A percentile compares a stretch with the other conserved stretches of the same genome.
phyloP scores from a whole-genome alignment of 2,113 vertebrate species.

The Axis porcinus region DNA sequence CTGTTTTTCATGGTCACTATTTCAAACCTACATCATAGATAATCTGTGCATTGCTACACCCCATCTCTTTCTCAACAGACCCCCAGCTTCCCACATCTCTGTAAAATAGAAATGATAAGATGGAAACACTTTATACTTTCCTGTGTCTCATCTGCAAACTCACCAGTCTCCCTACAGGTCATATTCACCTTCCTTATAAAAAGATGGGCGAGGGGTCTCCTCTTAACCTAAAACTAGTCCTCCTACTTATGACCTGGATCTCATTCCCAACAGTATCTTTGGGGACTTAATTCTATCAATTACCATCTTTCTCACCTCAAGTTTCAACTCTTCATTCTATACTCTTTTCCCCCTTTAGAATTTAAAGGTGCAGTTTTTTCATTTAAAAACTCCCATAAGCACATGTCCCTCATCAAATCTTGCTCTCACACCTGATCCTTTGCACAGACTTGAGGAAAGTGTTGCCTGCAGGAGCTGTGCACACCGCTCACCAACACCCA shows the following conservation, averaged over 20 bases:
- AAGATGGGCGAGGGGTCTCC: neutral
- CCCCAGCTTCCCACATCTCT: neutral
- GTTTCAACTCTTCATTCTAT: neutral
- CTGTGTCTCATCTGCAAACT: neutral
- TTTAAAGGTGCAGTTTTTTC: neutral
- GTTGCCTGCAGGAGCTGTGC: neutral
- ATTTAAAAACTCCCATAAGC: neutral
- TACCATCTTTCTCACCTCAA: neutral
- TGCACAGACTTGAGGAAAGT: neutral
- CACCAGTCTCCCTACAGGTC: neutral
- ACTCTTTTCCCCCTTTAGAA: neutral
- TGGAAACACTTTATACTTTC: neutral
- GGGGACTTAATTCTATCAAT: neutral
- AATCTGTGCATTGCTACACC: neutral
- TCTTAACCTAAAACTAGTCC: neutral
- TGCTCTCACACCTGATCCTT: neutral
- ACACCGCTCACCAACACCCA: neutral
- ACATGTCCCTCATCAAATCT: neutral
- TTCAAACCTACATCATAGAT: neutral
- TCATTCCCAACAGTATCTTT: neutral
- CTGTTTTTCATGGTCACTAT: neutral
- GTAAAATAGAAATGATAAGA: neutral
- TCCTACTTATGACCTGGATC: neutral
- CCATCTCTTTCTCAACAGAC: neutral
- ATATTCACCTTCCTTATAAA: neutral